phyloP scores from a whole-genome alignment of 2,797 vertebrate species.

The Allobates femoralis region DNA sequence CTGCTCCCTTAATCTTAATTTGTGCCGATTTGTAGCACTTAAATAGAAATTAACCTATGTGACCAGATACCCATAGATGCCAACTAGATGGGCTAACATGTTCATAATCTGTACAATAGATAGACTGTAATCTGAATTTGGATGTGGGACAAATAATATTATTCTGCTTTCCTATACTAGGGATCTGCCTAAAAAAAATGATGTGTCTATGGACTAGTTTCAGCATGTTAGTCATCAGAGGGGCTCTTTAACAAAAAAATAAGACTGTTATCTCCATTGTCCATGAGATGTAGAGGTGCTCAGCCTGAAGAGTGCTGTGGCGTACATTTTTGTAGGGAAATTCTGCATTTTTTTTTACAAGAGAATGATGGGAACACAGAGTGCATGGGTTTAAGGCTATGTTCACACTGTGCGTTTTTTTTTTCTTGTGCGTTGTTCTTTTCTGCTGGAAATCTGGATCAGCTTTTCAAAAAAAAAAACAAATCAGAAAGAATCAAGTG shows the following conservation, averaged over 20 bases:
- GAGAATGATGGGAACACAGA: no score
- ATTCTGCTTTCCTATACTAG: not conserved
- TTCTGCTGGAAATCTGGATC: no score
- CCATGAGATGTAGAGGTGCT: not conserved
- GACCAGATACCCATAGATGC: not conserved
- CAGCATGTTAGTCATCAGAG: not conserved
- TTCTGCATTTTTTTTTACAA: no score
- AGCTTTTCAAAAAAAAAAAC: no score
- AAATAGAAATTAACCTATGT: not conserved
- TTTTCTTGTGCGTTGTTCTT: no score
- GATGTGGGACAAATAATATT: not conserved
- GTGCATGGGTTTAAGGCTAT: no score
- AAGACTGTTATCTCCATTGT: not conserved
- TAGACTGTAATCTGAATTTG: not conserved
- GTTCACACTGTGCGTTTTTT: no score
- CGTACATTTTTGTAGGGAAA: no score
- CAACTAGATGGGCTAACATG: not conserved
- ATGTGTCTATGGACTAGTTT: not conserved
- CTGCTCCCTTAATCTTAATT: not conserved
- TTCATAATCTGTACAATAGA: not conserved
- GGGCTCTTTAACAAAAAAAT: not conserved
- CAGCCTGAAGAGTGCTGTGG: no score
- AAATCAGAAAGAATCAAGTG: no score
- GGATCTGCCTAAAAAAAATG: not conserved
- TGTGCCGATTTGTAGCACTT: not conserved